These are phyloP conservation scores for Tiphia femorata DNA, from an alignment of 2,888 invertebrate genomes.

Conservation along the genomic window DNA sequence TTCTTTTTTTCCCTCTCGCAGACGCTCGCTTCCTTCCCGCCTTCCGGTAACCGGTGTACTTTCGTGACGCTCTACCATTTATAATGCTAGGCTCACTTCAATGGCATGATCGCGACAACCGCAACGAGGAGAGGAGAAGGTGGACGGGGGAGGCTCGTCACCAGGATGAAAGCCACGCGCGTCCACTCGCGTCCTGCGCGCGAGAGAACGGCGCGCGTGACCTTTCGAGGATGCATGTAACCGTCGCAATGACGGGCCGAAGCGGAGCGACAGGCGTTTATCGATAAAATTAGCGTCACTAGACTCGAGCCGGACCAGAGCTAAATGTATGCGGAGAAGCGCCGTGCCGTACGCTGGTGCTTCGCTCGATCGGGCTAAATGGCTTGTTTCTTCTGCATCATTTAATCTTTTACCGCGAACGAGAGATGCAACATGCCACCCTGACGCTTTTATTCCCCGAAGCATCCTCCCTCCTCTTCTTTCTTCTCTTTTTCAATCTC, in stretches of 20 bases:
- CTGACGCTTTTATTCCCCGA: too few species aligned
- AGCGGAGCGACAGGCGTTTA: conserved; percentile 19
- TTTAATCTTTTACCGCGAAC: too few species aligned
- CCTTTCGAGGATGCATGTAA: conserved; percentile 1
- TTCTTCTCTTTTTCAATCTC: too few species aligned
- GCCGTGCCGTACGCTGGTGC: not conserved
- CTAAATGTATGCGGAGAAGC: not conserved
- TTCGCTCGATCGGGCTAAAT: not conserved
- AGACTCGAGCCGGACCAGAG: not conserved
- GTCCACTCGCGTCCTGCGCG: not conserved
- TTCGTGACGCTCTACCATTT: not conserved
- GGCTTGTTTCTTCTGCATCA: not conserved
- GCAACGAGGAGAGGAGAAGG: too few species aligned
- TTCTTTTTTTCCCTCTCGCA: not conserved
- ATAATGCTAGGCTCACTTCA: too few species aligned
- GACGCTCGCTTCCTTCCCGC: not conserved
- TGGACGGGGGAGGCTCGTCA: too few species aligned
- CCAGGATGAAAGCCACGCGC: too few species aligned
- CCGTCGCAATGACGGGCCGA: conserved; percentile 3
- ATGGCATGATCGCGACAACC: too few species aligned
- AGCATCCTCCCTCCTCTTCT: too few species aligned
- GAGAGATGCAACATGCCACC: too few species aligned
- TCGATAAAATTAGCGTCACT: conserved; percentile 18
- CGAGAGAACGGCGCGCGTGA: not conserved
- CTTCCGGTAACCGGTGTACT: not conserved